These are phyloP conservation scores for Cassiopea andromeda DNA, from an alignment of 30 jellyfish, hydroid and myxozoan species.

Conservation along the genomic window DNA sequence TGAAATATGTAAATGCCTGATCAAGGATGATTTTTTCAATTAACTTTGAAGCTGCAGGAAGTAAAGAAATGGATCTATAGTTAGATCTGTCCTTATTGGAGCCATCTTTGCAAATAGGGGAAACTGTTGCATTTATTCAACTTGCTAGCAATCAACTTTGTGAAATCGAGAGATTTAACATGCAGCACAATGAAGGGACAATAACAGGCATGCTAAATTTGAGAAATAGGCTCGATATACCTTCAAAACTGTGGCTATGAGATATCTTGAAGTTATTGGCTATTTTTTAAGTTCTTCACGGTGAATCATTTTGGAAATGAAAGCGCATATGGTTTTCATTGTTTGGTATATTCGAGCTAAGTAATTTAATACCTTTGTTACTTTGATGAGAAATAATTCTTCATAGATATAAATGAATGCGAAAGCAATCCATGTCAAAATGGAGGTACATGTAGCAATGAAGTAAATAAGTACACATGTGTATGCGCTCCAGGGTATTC, in stretches of 20 bases:
- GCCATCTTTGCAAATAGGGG: too few relatives aligned
- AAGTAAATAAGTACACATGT: constrained; percentile 56
- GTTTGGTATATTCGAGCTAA: constrained; percentile 24
- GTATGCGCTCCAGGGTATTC: constrained; percentile 66
- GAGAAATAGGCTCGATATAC: constrained; percentile 33
- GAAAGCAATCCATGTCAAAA: neutral
- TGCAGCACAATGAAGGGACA: neutral
- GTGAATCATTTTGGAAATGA: neutral
- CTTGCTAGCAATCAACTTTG: neutral
- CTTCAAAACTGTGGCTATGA: constrained; percentile 25
- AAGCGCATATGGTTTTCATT: constrained; percentile 4
- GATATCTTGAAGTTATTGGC: neutral
- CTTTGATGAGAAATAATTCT: too few relatives aligned
- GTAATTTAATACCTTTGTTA: too few relatives aligned
- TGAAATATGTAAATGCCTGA: too few relatives aligned
- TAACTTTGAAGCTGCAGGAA: neutral
- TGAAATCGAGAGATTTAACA: constrained; percentile 8
- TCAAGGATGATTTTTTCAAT: neutral
- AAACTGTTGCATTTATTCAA: neutral
- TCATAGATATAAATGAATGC: too few relatives aligned
- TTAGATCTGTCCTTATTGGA: too few relatives aligned
- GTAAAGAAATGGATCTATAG: too few relatives aligned
- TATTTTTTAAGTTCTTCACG: neutral
- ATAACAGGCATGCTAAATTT: constrained; percentile 11
- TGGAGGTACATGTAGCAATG: constrained; percentile 65